Conservation (phyloP, 2,888 invertebrate genomes). For the Drosophila antonietae region DNA sequence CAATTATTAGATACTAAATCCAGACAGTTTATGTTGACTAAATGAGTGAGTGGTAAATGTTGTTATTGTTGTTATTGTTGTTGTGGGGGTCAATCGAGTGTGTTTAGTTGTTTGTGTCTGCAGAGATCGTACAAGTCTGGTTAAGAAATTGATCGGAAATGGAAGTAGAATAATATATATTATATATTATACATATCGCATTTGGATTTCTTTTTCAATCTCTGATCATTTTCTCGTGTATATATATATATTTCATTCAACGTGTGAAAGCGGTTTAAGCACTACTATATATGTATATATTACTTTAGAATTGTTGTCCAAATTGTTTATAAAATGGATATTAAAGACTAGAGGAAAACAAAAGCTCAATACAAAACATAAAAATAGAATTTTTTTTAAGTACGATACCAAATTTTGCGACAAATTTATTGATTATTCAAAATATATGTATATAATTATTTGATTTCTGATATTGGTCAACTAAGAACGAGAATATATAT, state of each 20-base stretch:
- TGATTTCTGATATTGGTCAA: slow-evolving; percentile 21
- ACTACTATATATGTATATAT: slow-evolving; percentile 35
- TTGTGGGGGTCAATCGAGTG: not conserved
- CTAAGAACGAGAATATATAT: slow-evolving; percentile 21
- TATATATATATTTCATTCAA: slow-evolving; percentile 14
- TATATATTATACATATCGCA: not conserved
- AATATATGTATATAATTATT: slow-evolving; percentile 14
- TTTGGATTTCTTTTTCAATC: slow-evolving; percentile 17
- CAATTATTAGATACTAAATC: slow-evolving; percentile 72
- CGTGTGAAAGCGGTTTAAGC: slow-evolving; percentile 36
- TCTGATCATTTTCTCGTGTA: slow-evolving; percentile 9
- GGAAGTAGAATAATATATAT: slow-evolving; percentile 3
- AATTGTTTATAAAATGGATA: slow-evolving; percentile 29
- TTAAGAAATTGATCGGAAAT: slow-evolving; percentile 19
- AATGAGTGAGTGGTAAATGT: slow-evolving; percentile 20
- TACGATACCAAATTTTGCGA: slow-evolving; percentile 38
- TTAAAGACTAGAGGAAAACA: slow-evolving; percentile 13
- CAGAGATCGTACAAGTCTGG: slow-evolving; percentile 9
- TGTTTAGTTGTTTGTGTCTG: slow-evolving; percentile 8
- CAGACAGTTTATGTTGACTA: slow-evolving; percentile 63
- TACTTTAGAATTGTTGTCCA: slow-evolving; percentile 40
- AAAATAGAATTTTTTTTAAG: slow-evolving; percentile 26
- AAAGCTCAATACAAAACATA: slow-evolving; percentile 35
- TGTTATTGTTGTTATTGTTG: not conserved
- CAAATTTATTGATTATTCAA: slow-evolving; percentile 34